Conservation (phyloP, 2,113 vertebrate species). For the Pomatostomus ruficeps region DNA sequence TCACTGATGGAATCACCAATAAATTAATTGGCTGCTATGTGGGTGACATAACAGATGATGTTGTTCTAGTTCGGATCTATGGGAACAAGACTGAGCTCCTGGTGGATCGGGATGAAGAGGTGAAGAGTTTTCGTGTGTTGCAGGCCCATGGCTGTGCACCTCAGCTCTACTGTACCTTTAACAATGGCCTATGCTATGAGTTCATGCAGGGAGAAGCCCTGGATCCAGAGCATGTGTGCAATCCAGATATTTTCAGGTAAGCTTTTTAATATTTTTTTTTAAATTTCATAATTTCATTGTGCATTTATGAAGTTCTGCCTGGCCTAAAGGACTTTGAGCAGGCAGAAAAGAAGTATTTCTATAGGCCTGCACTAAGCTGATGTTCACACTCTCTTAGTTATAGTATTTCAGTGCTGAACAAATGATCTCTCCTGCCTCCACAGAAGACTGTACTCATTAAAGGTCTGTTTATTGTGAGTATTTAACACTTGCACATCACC, state of each 20-base stretch:
- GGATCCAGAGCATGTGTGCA: slow-evolving; percentile 90
- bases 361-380: rapidly evolving
- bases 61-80: slow-evolving; percentile 94
- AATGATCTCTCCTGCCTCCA: neutral
- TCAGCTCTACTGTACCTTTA: slow-evolving; percentile 94
- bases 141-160: slow-evolving; percentile 92
- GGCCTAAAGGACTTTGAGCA: neutral
- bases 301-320: neutral
- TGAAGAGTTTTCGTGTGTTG: slow-evolving; percentile 93
- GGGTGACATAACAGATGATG: slow-evolving; percentile 81
- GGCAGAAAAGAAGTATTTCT: neutral
- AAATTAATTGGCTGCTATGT: slow-evolving; percentile 93
- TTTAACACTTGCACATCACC: neutral
- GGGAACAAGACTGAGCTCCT: slow-evolving; percentile 95
- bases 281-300: neutral
- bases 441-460: neutral
- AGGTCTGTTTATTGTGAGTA: neutral
- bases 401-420: neutral
- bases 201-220: slow-evolving; percentile 92
- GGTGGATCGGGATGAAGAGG: slow-evolving; percentile 92
- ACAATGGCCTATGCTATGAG: slow-evolving; percentile 94
- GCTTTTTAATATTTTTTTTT: neutral
- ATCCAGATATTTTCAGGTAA: slow-evolving; percentile 86
- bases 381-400: neutral
- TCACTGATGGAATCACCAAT: slow-evolving; percentile 97